Evolutionary conservation across 1,140 invertebrate genomes (phyloP).

Genomic region (Drosophila nikananu): DNA sequence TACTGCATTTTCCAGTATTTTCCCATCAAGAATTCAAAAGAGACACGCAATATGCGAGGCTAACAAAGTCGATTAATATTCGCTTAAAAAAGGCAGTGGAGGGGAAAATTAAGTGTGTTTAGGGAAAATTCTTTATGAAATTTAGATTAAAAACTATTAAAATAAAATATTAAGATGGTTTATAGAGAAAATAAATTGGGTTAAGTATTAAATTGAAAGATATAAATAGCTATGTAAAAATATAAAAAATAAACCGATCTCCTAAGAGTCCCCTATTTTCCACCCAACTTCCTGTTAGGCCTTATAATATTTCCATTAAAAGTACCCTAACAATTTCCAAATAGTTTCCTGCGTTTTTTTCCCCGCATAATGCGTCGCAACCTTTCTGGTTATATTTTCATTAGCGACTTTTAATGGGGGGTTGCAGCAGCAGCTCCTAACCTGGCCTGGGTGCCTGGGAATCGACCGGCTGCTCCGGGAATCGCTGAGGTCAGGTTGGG

Average conservation of each 20-base stretch:
- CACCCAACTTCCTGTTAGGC: not conserved
- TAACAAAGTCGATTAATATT: slow-evolving; percentile 57
- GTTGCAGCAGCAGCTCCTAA: slow-evolving; percentile 8
- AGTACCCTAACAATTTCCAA: not conserved
- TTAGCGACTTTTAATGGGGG: slow-evolving; percentile 55
- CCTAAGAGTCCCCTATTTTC: not conserved
- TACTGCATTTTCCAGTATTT: slow-evolving; percentile 41
- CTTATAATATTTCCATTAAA: not conserved
- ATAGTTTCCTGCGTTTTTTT: slow-evolving; percentile 4
- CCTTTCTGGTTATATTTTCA: slow-evolving; percentile 63
- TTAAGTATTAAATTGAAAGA: not conserved
- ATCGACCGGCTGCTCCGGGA: slow-evolving; percentile 36
- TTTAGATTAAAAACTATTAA: not conserved
- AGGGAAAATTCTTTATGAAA: not conserved
- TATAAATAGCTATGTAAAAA: too few relatives aligned
- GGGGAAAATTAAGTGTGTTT: not conserved
- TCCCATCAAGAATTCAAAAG: slow-evolving; percentile 29
- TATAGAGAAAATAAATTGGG: too few relatives aligned
- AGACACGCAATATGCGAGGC: slow-evolving; percentile 60
- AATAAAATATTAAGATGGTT: not conserved
- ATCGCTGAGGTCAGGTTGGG: slow-evolving; percentile 38
- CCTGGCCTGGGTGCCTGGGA: slow-evolving; percentile 31
- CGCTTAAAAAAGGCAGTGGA: slow-evolving; percentile 28
- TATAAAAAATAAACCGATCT: not conserved
- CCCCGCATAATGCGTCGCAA: not conserved